phyloP scores from a whole-genome alignment of 2,888 invertebrate genomes.

The Lacanobia wlatinum region DNA sequence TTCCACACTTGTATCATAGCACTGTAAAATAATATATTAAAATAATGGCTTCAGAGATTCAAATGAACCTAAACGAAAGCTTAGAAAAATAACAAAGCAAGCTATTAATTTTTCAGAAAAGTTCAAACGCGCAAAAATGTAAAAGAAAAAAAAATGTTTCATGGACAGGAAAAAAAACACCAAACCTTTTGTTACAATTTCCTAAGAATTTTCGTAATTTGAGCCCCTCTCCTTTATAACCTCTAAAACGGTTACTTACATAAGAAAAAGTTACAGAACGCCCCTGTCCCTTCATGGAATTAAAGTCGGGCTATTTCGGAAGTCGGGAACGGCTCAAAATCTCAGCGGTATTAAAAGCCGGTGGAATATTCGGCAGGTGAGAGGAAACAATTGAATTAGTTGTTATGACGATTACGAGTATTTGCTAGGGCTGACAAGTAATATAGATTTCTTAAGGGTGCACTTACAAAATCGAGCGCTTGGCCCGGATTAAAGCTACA shows the following conservation, averaged over 20 bases:
- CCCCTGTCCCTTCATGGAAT: conserved; percentile 9
- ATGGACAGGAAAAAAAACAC: conserved; percentile 8
- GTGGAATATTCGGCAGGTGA: conserved; percentile 31
- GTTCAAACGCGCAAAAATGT: background rate
- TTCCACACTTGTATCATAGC: too few species aligned
- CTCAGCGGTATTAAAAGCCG: conserved; percentile 29
- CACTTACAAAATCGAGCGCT: too few species aligned
- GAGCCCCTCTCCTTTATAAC: conserved; percentile 17
- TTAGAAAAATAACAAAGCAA: conserved; percentile 6
- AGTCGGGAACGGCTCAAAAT: conserved; percentile 16
- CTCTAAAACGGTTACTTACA: conserved; percentile 32
- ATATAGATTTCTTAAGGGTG: too few species aligned
- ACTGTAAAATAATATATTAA: too few species aligned
- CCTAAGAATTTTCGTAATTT: conserved; percentile 25
- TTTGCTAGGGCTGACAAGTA: conserved; percentile 18
- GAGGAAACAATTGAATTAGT: conserved; percentile 45
- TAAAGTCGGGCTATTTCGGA: conserved; percentile 15
- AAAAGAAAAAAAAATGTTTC: conserved; percentile 12
- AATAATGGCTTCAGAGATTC: too few species aligned
- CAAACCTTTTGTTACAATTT: conserved; percentile 6
- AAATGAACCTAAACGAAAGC: too few species aligned
- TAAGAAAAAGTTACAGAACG: conserved; percentile 24
- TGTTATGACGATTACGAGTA: conserved; percentile 21
- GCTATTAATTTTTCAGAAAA: background rate
- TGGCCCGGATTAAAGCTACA: too few species aligned